Conservation (phyloP, 2,888 invertebrate genomes). For the Scaptomyza reducta region DNA sequence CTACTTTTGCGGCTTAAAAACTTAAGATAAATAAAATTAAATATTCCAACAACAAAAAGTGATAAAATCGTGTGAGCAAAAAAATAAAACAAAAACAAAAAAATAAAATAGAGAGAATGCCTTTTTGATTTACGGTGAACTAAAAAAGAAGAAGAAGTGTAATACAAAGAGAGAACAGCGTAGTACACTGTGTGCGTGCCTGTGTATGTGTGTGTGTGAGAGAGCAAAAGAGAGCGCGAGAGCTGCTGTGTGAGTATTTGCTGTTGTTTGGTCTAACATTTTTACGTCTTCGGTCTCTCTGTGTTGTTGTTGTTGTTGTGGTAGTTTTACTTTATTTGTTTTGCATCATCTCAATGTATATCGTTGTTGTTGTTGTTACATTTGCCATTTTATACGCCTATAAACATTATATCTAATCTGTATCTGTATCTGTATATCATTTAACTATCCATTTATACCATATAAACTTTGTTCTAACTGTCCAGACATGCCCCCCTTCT, state of each 20-base stretch:
- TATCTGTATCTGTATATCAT: too few species aligned
- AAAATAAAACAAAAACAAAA: conserved; percentile 1
- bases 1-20: conserved; percentile 53
- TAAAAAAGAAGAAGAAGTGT: neutral
- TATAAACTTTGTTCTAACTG: too few species aligned
- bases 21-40: conserved; percentile 27
- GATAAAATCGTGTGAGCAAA: conserved; percentile 40
- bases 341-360: too few species aligned
- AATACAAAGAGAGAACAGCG: conserved; percentile 5
- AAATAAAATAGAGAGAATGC: conserved; percentile 7
- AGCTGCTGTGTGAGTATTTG: neutral
- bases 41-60: conserved; percentile 26
- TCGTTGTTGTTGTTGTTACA: conserved; percentile 15
- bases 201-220: conserved; percentile 4
- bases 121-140: neutral
- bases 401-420: too few species aligned
- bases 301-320: conserved; percentile 16
- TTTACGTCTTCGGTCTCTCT: conserved; percentile 44
- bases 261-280: conserved; percentile 12
- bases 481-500: too few species aligned
- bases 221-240: conserved; percentile 15
- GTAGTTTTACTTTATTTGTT: neutral
- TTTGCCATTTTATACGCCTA: neutral
- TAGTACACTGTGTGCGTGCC: neutral
- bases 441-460: too few species aligned